Percentiles rank a stretch among this genome's conserved stretches.
phyloP scores from a whole-genome alignment of 1,140 invertebrate species.

The Drosophila teissieri region DNA sequence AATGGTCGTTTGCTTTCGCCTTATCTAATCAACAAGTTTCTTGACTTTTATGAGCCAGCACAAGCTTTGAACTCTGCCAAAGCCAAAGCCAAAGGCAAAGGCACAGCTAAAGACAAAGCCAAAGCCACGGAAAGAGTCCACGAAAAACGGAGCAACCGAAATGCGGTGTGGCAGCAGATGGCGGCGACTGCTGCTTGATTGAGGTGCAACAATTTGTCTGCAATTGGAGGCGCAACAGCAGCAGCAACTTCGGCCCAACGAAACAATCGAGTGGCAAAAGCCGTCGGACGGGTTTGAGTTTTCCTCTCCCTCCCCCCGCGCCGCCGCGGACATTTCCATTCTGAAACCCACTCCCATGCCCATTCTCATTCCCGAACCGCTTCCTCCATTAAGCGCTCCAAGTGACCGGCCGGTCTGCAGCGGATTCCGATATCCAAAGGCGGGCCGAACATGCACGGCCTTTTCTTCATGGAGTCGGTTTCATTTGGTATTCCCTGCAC shows the following conservation, averaged over 20 bases:
- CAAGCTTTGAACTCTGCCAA: constrained; percentile 41
- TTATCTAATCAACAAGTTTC: constrained; percentile 81
- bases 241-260: constrained; percentile 34
- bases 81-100: constrained; percentile 7
- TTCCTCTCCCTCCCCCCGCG: constrained; percentile 8
- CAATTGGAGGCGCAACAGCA: constrained; percentile 58
- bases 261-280: constrained; percentile 70
- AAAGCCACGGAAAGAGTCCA: background rate
- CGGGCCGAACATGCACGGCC: constrained; percentile 63
- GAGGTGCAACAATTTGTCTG: constrained; percentile 80
- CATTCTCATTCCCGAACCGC: constrained; percentile 24
- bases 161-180: constrained; percentile 41
- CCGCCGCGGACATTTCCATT: constrained; percentile 20
- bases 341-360: constrained; percentile 30
- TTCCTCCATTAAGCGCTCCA: constrained; percentile 42
- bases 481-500: constrained; percentile 42
- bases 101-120: background rate
- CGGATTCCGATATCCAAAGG: constrained; percentile 32
- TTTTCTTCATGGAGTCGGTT: constrained; percentile 69
- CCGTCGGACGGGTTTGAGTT: constrained; percentile 68
- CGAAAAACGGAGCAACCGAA: background rate
- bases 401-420: constrained; percentile 60
- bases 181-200: constrained; percentile 67
- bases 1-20: constrained; percentile 40
- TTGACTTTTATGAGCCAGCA: constrained; percentile 58